Evolutionary conservation across 2,113 vertebrate genomes (phyloP), one percentile per base, ranked within the genome.

Genomic region (Tragelaphus buxtoni): DNA sequence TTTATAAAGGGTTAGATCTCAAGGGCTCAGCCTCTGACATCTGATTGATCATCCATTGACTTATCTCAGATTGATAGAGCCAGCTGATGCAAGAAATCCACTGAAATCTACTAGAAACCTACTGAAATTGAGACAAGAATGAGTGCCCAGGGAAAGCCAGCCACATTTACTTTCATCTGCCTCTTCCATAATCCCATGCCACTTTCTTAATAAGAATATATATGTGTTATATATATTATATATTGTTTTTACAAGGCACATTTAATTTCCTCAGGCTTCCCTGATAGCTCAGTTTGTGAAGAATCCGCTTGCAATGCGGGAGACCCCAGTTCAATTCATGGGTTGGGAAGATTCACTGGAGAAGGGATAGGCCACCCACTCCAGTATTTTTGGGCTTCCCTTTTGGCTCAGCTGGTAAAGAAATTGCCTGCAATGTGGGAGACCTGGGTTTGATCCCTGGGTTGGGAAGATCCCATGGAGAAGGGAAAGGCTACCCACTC

Each of bases 231-330:
- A 45, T 28, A 76, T 51, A 51, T 10, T 81, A 22, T 53, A 35
- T 51, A 79, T 32, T 82, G 4, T 65, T 63, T 90, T 95, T 72
- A 83, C 11, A 53, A 88, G 39, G 39, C 5, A 51, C 2, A 39
- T 39, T 83, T 39, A 39, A 72, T 72, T 39, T 72, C 65, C n/a
- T 12, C 0, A 0, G 35, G 65, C 35, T 72, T 65, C 32, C 9
- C 65, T 39, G 65, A 72, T 39, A 72, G 20, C 35, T 72, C 18
- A 69, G 35, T 72, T 39, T 72, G 65, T 72, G 35, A 39, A 22
- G 65, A 24, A 39, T 72, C 10, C 0, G 4, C 20, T 35, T 39
- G 65, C 18, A 12, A 39, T 22, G 65, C 0, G 0, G 18, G 20
- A 72, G 35, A 69, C 0, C 35, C 20, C 0, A 0, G 9, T 24